A percentile compares a stretch with the other conserved stretches of the same genome.
Evolutionary conservation across 2,113 vertebrate genomes (phyloP).

Genomic region (Aspiorhynchus laticeps): DNA sequence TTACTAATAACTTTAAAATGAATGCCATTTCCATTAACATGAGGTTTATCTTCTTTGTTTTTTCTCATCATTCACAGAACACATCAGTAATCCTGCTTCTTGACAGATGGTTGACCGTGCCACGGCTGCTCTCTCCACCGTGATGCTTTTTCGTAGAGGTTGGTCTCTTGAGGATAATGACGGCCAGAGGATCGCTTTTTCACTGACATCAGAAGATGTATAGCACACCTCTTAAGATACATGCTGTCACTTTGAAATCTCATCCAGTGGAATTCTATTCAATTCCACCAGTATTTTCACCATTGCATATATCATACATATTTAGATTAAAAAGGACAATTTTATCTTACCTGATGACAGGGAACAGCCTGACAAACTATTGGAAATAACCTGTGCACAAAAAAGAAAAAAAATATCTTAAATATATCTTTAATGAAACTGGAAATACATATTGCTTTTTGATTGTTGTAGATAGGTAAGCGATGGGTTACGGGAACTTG

Average conservation of each 20-base stretch:
- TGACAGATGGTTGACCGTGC: slow-evolving; percentile 28
- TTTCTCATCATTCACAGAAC: slow-evolving; percentile 22
- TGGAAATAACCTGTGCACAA: neutral
- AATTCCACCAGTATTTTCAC: slow-evolving; percentile 14
- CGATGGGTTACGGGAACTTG: neutral
- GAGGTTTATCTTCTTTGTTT: slow-evolving; percentile 24
- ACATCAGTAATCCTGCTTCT: slow-evolving; percentile 5
- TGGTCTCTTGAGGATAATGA: slow-evolving; percentile 24
- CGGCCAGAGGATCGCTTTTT: slow-evolving; percentile 7
- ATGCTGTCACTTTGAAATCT: slow-evolving; percentile 26
- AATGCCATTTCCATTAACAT: slow-evolving; percentile 11
- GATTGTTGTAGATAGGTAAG: slow-evolving; percentile 7
- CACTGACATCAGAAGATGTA: slow-evolving; percentile 31
- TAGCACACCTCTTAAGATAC: slow-evolving; percentile 18
- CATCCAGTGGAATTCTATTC: neutral
- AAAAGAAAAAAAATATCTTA: neutral
- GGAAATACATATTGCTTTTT: neutral
- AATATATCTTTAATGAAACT: slow-evolving; percentile 27
- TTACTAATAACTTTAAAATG: slow-evolving; percentile 20
- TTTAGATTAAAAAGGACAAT: slow-evolving; percentile 29
- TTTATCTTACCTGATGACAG: neutral
- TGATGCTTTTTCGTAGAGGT: slow-evolving; percentile 25
- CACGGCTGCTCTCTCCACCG: neutral
- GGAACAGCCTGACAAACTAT: slow-evolving; percentile 14
- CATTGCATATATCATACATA: neutral